A percentile compares a stretch with the other conserved stretches of the same genome.
These are phyloP conservation scores for Antedon mediterranea DNA, from an alignment of 53 echinoderm and acorn worm genomes.

Conservation along the genomic window DNA sequence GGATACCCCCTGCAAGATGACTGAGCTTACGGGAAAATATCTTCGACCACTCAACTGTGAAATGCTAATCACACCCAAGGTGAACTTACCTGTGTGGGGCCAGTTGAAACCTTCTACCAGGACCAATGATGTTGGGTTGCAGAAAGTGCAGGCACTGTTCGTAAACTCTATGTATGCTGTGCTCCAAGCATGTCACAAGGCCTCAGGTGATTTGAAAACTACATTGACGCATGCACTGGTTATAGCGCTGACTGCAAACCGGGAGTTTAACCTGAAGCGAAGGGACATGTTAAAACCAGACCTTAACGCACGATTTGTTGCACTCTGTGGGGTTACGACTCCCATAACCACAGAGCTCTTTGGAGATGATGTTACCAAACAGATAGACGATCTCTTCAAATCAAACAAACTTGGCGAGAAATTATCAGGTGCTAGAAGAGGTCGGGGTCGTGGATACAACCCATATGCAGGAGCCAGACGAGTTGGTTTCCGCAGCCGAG, in stretches of 20 bases:
- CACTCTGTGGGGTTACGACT: constrained; percentile 9
- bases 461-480: background rate
- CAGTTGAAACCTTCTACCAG: background rate
- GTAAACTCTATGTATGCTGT: background rate
- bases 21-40: background rate
- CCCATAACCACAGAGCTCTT: constrained; percentile 14
- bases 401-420: constrained; percentile 6
- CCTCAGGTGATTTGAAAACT: background rate
- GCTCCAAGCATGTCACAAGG: background rate
- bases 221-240: background rate
- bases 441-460: background rate
- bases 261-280: constrained; percentile 9
- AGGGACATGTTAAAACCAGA: constrained; percentile 21
- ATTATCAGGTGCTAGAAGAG: background rate
- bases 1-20: background rate
- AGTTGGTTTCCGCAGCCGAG: background rate
- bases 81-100: background rate
- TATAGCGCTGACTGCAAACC: background rate
- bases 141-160: background rate
- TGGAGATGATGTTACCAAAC: constrained; percentile 14
- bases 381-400: constrained; percentile 12
- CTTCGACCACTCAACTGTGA: background rate
- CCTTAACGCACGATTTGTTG: constrained; percentile 5
- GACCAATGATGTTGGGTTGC: background rate
- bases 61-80: background rate